Percentiles rank a stretch among this genome's conserved stretches.
Evolutionary conservation across 2,797 vertebrate genomes (phyloP).

Genomic region (Malacoctenus gilli): DNA sequence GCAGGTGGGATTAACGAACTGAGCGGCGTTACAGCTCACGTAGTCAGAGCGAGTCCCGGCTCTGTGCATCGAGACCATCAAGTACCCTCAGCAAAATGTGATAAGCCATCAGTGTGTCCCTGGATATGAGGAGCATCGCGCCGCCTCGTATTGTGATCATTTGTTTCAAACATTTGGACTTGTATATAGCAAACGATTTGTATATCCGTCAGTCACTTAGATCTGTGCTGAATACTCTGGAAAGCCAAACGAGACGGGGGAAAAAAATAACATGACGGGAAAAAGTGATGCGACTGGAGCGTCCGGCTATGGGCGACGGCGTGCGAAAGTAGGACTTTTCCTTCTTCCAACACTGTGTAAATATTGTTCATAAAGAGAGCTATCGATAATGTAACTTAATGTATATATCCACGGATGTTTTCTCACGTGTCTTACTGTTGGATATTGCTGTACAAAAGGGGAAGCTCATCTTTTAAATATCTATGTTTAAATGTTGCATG

Average conservation of each 20-base stretch:
- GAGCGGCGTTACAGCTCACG: not conserved
- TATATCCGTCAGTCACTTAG: conserved; percentile 54
- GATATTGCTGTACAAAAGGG: conserved; percentile 67
- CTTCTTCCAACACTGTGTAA: conserved; percentile 60
- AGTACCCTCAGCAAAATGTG: conserved; percentile 31
- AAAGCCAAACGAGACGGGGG: conserved; percentile 54
- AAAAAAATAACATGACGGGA: not conserved
- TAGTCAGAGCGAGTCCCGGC: conserved; percentile 1
- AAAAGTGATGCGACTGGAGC: conserved; percentile 39
- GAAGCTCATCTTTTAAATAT: conserved; percentile 66
- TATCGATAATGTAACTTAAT: conserved; percentile 82
- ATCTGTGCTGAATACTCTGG: conserved; percentile 35
- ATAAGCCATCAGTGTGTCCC: conserved; percentile 53
- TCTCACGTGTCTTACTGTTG: conserved; percentile 74
- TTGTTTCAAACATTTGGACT: conserved; percentile 31
- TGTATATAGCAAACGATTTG: conserved; percentile 53
- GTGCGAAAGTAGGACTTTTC: conserved; percentile 33
- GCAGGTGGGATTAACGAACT: conserved; percentile 1
- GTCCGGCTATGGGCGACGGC: conserved; percentile 12
- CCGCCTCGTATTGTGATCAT: conserved; percentile 39
- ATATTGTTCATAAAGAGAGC: conserved; percentile 78
- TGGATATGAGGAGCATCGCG: conserved; percentile 25
- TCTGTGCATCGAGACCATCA: not conserved
- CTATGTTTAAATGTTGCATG: conserved; percentile 77
- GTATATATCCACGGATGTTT: conserved; percentile 71